Base-by-base conservation (phyloP, 1,140 invertebrate species). In the Stenopsyche tienmushanensis region DNA sequence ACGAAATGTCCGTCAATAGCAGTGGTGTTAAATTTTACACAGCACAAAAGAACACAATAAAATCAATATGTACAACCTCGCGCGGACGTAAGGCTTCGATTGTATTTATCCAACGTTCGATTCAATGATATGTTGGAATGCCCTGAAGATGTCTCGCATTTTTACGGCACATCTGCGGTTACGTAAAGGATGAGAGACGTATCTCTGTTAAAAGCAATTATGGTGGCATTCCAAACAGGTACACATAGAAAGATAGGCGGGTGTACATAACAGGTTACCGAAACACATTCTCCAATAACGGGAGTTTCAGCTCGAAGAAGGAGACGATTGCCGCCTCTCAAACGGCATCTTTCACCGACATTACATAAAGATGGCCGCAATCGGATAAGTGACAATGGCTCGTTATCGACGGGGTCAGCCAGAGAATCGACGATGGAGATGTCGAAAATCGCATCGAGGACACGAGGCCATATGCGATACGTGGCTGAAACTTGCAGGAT, bases 111-210 rank as follows among this genome's bases (percentile, higher is more conserved):
- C n/a, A n/a, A n/a, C n/a, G n/a, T n/a, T n/a, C n/a, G n/a, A n/a
- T n/a, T n/a, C n/a, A n/a, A n/a, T n/a, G n/a, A n/a, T n/a, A n/a
- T n/a, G n/a, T n/a, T n/a, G n/a, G n/a, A n/a, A n/a, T n/a, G n/a
- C n/a, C n/a, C n/a, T n/a, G n/a, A n/a, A n/a, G n/a, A n/a, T n/a
- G n/a, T n/a, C n/a, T n/a, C n/a, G n/a, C n/a, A n/a, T n/a, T n/a
- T n/a, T n/a, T n/a, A n/a, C n/a, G n/a, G 18, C 18, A 23, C 18
- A 15, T 54, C 26, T 15, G n/a, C 17, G 18, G 52, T 54, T 54
- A 54, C 52, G 52, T 54, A 54, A 54, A 54, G 44, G 44, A 47
- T 47, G 44, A 47, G 44, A 47, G 10, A 47, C 18, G 44, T 47
- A 47, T 47, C 7, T 5, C 10, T 47, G 44, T 47, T 8, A 8